phyloP scores from a whole-genome alignment of 2,113 vertebrate genomes.

The Brachypteracias leptosomus region DNA sequence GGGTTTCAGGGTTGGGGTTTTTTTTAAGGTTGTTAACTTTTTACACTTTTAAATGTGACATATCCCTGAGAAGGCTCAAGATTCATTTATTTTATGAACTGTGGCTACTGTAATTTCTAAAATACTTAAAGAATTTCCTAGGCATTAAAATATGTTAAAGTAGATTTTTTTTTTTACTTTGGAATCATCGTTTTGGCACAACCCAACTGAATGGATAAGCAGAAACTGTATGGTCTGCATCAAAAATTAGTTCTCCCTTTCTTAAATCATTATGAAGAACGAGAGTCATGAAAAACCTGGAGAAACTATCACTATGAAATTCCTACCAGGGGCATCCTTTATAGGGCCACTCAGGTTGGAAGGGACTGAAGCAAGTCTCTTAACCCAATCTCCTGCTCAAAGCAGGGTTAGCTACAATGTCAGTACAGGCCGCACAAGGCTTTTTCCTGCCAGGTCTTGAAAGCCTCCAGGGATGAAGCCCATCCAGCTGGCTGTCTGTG shows the following conservation, averaged over 20 bases:
- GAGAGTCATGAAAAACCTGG: background rate
- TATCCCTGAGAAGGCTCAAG: background rate
- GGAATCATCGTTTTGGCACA: background rate
- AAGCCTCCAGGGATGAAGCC: background rate
- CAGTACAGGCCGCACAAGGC: background rate
- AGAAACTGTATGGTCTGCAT: background rate
- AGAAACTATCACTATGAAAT: background rate
- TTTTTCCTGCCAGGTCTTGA: background rate
- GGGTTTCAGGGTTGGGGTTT: background rate
- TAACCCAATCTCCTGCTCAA: background rate
- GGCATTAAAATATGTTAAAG: background rate
- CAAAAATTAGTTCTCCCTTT: background rate
- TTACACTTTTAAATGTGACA: background rate
- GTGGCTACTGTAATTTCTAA: background rate
- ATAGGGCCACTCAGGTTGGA: background rate
- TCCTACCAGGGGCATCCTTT: background rate
- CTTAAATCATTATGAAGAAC: background rate
- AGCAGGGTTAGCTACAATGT: background rate
- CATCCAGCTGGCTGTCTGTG: background rate
- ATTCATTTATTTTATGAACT: background rate
- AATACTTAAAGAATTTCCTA: background rate
- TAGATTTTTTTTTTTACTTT: background rate
- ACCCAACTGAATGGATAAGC: background rate
- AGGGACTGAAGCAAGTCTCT: background rate
- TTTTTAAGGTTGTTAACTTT: background rate